Percentiles rank a stretch among this genome's conserved stretches.
Evolutionary conservation across 2,113 vertebrate genomes (phyloP).

Genomic region (Semnornis frantzii): DNA sequence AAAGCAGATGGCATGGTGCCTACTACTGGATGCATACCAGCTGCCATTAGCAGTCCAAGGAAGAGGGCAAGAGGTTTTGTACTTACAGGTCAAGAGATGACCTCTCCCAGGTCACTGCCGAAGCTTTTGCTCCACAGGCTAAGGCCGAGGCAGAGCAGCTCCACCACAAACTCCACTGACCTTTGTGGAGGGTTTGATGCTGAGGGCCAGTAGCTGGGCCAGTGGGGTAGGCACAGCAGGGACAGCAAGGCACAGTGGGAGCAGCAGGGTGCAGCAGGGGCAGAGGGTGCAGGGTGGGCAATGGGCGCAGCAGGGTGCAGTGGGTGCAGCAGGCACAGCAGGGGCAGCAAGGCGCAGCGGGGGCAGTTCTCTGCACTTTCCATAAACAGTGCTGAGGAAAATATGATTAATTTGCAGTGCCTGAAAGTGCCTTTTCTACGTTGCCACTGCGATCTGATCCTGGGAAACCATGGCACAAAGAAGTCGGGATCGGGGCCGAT

Average conservation of each 20-base stretch:
- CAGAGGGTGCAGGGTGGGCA: too few species aligned
- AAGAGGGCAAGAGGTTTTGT: background rate
- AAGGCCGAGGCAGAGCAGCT: background rate
- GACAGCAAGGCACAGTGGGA: background rate
- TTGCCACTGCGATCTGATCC: conserved; percentile 39
- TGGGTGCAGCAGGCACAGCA: too few species aligned
- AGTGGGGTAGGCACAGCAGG: background rate
- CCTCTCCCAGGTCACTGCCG: background rate
- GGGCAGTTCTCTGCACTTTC: background rate
- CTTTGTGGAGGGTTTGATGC: background rate
- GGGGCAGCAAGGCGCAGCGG: too few species aligned
- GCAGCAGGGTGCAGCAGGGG: background rate
- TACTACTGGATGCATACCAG: accelerated
- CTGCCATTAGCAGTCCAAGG: background rate
- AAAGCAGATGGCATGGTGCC: background rate
- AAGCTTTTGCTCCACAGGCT: background rate
- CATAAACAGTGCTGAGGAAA: conserved; percentile 30
- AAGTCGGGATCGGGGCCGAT: conserved; percentile 22
- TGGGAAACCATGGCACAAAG: conserved; percentile 52
- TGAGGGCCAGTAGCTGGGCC: background rate
- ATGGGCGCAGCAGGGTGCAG: background rate
- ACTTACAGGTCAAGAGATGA: background rate
- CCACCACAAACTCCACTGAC: background rate
- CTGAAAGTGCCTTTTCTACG: background rate
- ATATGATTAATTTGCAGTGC: conserved; percentile 35